phyloP scores from a whole-genome alignment of 2,888 invertebrate species.

The Plagodis dolabraria region DNA sequence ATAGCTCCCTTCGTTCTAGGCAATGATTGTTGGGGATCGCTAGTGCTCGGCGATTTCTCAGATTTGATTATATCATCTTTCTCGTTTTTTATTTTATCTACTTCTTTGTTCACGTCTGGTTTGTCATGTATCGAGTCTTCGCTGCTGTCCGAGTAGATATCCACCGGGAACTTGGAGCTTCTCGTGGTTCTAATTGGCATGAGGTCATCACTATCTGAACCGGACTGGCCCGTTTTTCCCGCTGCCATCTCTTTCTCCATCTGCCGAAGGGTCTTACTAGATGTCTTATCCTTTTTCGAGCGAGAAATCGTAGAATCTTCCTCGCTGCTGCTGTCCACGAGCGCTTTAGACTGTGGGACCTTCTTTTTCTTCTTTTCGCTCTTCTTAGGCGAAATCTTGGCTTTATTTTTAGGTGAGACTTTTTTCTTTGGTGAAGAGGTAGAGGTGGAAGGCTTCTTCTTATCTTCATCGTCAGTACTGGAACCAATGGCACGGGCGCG shows the following conservation, averaged over 20 bases:
- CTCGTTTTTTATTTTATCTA: constrained; percentile 65
- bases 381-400: constrained; percentile 72
- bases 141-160: constrained; percentile 94
- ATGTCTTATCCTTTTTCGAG: constrained; percentile 67
- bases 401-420: constrained; percentile 72
- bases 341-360: constrained; percentile 72
- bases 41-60: constrained; percentile 86
- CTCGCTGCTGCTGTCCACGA: constrained; percentile 86
- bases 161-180: constrained; percentile 86
- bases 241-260: constrained; percentile 90
- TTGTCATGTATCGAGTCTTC: constrained; percentile 75
- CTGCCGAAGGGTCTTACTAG: constrained; percentile 87
- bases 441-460: constrained; percentile 67
- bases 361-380: constrained; percentile 79
- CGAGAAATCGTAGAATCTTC: constrained; percentile 78
- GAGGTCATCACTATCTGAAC: constrained; percentile 92
- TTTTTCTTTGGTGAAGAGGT: constrained; percentile 78
- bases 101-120: constrained; percentile 79
- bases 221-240: constrained; percentile 82
- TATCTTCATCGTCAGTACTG: constrained; percentile 84
- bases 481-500: constrained; percentile 77
- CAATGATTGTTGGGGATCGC: constrained; percentile 88
- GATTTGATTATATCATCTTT: constrained; percentile 83
- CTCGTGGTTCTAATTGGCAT: constrained; percentile 86
- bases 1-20: constrained; percentile 93